Conservation (phyloP, 2,797 vertebrate species). For the Luscinia luscinia region DNA sequence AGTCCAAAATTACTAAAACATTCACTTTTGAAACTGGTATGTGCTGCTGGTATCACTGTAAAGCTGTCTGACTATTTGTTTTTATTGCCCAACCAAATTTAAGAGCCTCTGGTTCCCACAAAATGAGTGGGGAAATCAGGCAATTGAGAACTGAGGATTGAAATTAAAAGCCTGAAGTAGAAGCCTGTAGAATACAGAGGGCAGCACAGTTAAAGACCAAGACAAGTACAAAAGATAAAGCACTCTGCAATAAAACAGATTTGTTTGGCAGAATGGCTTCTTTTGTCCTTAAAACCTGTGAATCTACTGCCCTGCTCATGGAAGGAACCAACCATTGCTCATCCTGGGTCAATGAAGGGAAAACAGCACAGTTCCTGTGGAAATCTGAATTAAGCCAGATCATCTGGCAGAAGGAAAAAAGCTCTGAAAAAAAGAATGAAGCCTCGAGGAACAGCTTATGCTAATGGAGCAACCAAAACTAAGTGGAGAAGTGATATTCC, state of each 20-base stretch:
- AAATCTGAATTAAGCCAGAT: neutral
- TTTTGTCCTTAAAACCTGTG: neutral
- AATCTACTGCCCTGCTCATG: neutral
- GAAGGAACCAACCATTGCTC: neutral
- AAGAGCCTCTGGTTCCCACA: neutral
- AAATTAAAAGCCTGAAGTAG: neutral
- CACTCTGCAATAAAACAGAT: neutral
- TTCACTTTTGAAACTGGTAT: neutral
- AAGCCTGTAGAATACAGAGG: neutral
- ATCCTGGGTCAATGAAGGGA: neutral
- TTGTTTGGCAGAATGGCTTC: neutral
- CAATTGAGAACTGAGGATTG: neutral
- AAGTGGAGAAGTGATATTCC: neutral
- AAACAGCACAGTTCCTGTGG: neutral
- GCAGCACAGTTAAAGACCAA: neutral
- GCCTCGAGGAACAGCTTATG: neutral
- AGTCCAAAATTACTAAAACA: neutral
- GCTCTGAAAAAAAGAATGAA: neutral
- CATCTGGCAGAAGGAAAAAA: neutral
- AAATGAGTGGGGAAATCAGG: fast-evolving
- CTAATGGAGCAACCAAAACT: neutral
- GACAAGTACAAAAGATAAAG: neutral
- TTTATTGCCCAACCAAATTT: neutral
- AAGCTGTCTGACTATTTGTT: neutral
- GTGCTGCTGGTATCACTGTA: neutral